Evolutionary conservation across 2,113 vertebrate species (phyloP).

Genomic region (Scomber colias): DNA sequence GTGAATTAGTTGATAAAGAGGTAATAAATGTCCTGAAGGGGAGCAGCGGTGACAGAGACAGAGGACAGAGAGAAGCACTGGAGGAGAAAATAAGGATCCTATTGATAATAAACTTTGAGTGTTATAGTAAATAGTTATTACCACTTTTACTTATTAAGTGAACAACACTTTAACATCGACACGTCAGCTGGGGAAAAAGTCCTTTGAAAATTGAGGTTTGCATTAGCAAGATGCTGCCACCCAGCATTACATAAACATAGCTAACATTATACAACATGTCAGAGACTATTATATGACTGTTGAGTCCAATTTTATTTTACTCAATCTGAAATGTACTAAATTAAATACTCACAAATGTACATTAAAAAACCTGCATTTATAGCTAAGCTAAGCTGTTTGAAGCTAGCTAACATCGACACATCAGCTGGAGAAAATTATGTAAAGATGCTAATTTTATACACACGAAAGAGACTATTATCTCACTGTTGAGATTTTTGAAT

Average conservation of each 20-base stretch:
- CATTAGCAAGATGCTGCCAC: not conserved
- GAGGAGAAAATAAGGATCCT: constrained; percentile 57
- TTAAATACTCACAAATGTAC: too few species aligned
- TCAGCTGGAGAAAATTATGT: too few species aligned
- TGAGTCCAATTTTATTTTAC: not conserved
- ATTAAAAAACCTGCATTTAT: too few species aligned
- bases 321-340: not conserved
- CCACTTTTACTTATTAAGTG: constrained; percentile 46
- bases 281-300: not conserved
- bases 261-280: not conserved
- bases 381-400: too few species aligned
- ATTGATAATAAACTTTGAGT: constrained; percentile 56
- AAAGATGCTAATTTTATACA: too few species aligned
- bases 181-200: constrained; percentile 6
- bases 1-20: constrained; percentile 72
- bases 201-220: constrained; percentile 7
- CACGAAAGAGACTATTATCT: too few species aligned
- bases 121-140: constrained; percentile 39
- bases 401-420: too few species aligned
- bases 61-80: constrained; percentile 47
- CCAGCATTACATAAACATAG: not conserved
- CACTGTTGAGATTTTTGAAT: too few species aligned
- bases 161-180: not conserved
- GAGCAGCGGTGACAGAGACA: constrained; percentile 54
- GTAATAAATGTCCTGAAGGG: constrained; percentile 63